Base-by-base conservation (phyloP, 35 echinoderm and acorn worm genomes). In the Heliocidaris erythrogramma region DNA sequence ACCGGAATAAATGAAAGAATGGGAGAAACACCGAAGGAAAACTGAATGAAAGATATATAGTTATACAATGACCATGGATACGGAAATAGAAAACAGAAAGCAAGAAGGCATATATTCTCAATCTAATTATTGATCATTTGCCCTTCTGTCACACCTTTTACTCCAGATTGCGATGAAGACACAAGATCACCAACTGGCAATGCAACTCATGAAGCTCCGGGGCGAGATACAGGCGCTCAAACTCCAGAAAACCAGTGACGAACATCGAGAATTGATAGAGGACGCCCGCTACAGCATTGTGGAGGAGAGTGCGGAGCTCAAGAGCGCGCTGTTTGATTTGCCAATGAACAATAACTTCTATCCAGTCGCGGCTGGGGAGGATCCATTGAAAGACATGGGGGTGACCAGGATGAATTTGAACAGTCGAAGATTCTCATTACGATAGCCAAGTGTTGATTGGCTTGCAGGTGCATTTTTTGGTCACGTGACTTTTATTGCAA, bases 341-440 rank as follows among this genome's bases (percentile, higher is more conserved):
- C 97, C 97, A 21, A 84, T 96, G 48, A 96, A 94, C 47, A 96
- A 94, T 89, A 88, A 94, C 31, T 60, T 95, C 50, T 90, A 94
- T 2, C 91, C 95, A 48, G 49, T 92, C 27, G 49, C 65, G 14
- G 94, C 71, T 53, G 92, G 65, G 14, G 93, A 92, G 24, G 95
- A 98, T 78, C 97, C 97, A 14, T 92, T 98, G 29, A 98, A 98
- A 90, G 97, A 96, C 78, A 96, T 98, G 24, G 97, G 97, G 31
- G 96, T 98, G 11, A 98, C 97, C 0, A 91, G 96, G 90, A 98
- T 98, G 97, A 98, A 98, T 42, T 95, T 98, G 27, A 98, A 96
- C 18, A 31, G 94, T 7, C 71, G 97, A 53, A 94, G 97, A 49
- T 98, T 96, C 85, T 98, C 97, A 3, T 91, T 96, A 31, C 85